These are phyloP conservation scores for Cerastoderma edule DNA, from an alignment of 2,888 invertebrate species.

Conservation along the genomic window DNA sequence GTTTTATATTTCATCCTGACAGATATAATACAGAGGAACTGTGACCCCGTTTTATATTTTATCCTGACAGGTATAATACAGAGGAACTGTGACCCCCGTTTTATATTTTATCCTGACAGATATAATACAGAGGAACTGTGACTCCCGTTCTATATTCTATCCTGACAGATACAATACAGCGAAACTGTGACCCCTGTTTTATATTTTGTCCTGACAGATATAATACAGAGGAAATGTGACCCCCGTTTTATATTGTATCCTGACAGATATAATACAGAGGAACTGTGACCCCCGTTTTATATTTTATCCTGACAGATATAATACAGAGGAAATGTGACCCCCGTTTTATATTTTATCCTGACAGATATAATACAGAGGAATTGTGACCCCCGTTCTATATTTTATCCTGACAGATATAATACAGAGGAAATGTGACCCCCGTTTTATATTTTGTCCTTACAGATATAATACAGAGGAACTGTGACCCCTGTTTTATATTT, in stretches of 20 bases:
- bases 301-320: slow-evolving; percentile 21
- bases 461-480: slow-evolving; percentile 30
- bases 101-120: slow-evolving; percentile 15
- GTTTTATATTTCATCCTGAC: neutral
- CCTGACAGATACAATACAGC: slow-evolving; percentile 23
- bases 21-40: slow-evolving; percentile 30
- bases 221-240: slow-evolving; percentile 26
- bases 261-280: slow-evolving; percentile 26
- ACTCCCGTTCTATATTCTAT: neutral
- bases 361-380: slow-evolving; percentile 29
- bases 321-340: slow-evolving; percentile 26
- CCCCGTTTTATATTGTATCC: neutral
- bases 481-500: no score
- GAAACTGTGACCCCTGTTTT: slow-evolving; percentile 20
- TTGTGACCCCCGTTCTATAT: slow-evolving; percentile 1
- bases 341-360: neutral
- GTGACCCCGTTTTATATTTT: neutral
- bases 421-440: slow-evolving; percentile 21
- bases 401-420: slow-evolving; percentile 25
- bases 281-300: slow-evolving; percentile 14
- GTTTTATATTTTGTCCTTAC: neutral
- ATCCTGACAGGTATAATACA: slow-evolving; percentile 24
- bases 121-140: slow-evolving; percentile 26
- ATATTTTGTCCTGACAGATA: slow-evolving; percentile 14
- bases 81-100: slow-evolving; percentile 18